Conservation (phyloP, 1,140 invertebrate genomes). For the Drosophila hydei region DNA sequence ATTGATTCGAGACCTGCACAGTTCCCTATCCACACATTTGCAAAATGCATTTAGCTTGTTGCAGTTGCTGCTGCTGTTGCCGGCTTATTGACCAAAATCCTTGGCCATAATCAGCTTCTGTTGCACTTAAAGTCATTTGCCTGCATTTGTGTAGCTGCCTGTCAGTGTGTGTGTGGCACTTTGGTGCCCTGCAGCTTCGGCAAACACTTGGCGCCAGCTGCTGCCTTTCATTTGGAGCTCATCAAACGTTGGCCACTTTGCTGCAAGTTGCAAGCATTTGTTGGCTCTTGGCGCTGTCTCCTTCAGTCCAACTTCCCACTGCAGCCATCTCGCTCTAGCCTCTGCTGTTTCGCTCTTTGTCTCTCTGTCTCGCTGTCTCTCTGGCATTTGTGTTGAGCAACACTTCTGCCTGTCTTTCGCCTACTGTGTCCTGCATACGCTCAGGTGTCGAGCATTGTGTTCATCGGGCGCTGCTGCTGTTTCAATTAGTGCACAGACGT, state of each 20-base stretch:
- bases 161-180: slow-evolving; percentile 45
- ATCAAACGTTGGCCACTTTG: slow-evolving; percentile 72
- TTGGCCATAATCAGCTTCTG: slow-evolving; percentile 70
- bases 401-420: neutral
- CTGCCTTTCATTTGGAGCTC: slow-evolving; percentile 67
- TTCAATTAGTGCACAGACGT: slow-evolving; percentile 66
- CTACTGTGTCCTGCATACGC: slow-evolving; percentile 16
- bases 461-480: slow-evolving; percentile 36
- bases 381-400: too few relatives aligned
- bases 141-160: slow-evolving; percentile 7
- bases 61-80: slow-evolving; percentile 6
- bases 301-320: too few relatives aligned
- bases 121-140: slow-evolving; percentile 74
- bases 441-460: slow-evolving; percentile 67
- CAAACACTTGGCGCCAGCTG: slow-evolving; percentile 71
- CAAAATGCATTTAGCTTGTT: slow-evolving; percentile 47
- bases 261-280: slow-evolving; percentile 35
- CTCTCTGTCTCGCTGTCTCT: neutral
- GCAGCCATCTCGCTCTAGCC: neutral
- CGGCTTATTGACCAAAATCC: slow-evolving; percentile 57
- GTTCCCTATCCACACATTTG: neutral
- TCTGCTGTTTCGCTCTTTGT: too few relatives aligned
- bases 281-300: slow-evolving; percentile 40
- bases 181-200: slow-evolving; percentile 55
- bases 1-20: slow-evolving; percentile 58